These are phyloP conservation scores for Unio delphinus DNA, from an alignment of 2,888 invertebrate species.

Conservation along the genomic window DNA sequence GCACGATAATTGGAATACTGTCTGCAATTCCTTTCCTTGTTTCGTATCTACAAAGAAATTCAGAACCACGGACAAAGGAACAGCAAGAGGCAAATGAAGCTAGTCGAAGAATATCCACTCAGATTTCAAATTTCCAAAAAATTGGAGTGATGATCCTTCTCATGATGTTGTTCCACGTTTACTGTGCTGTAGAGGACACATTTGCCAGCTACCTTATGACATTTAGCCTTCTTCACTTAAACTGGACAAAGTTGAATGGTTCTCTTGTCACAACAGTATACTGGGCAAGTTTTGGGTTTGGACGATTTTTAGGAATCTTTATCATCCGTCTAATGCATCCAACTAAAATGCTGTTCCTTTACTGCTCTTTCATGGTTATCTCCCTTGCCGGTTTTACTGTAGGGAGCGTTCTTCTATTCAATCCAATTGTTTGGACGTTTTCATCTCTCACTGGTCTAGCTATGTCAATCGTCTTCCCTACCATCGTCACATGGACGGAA, in stretches of 20 bases:
- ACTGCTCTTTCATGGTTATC: constrained; percentile 25
- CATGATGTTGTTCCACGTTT: constrained; percentile 16
- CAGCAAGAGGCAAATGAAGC: neutral
- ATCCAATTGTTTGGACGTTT: constrained; percentile 54
- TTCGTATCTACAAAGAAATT: constrained; percentile 4
- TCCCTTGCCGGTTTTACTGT: constrained; percentile 14
- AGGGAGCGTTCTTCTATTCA: constrained; percentile 30
- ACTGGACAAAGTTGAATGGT: constrained; percentile 57
- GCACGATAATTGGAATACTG: constrained; percentile 5
- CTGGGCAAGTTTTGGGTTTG: constrained; percentile 70
- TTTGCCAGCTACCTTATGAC: constrained; percentile 30
- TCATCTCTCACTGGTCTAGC: constrained; percentile 66
- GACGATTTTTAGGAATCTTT: constrained; percentile 64
- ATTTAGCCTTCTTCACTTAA: constrained; percentile 36
- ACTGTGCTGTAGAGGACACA: constrained; percentile 21
- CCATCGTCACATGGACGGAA: constrained; percentile 70
- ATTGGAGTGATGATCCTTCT: constrained; percentile 9
- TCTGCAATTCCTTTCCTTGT: constrained; percentile 11
- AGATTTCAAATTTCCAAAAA: constrained; percentile 6
- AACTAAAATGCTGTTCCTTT: constrained; percentile 60
- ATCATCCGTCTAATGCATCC: constrained; percentile 63
- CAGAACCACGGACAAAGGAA: neutral
- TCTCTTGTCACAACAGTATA: constrained; percentile 64
- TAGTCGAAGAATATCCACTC: constrained; percentile 8
- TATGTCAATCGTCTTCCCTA: constrained; percentile 70